Evolutionary conservation across 2,888 invertebrate genomes (phyloP).

Genomic region (Caenorhabditis imperialis): DNA sequence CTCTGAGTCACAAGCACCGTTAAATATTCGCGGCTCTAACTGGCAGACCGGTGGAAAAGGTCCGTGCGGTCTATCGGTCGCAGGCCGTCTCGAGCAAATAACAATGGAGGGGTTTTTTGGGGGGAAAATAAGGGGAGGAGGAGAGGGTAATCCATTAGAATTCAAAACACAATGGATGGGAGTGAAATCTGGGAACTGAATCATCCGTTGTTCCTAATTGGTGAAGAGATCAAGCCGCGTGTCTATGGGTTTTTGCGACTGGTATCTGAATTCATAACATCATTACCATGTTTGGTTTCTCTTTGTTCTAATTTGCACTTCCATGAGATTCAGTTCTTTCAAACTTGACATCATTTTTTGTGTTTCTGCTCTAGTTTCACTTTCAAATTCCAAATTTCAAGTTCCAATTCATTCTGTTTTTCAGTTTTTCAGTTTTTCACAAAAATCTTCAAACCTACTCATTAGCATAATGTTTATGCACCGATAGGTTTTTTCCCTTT

Average conservation of each 20-base stretch:
- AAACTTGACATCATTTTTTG: too few relatives aligned
- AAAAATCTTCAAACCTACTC: slow-evolving; percentile 4
- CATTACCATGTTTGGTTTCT: too few relatives aligned
- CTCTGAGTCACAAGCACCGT: slow-evolving; percentile 27
- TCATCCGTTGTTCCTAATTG: slow-evolving; percentile 33
- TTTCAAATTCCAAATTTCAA: too few relatives aligned
- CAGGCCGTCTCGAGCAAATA: slow-evolving; percentile 26
- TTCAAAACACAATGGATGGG: slow-evolving; percentile 22
- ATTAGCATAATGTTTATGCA: slow-evolving; percentile 35
- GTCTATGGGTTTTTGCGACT: too few relatives aligned
- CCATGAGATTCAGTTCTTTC: too few relatives aligned
- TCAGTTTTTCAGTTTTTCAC: neutral
- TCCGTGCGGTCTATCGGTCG: slow-evolving; percentile 12
- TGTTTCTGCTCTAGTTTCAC: too few relatives aligned
- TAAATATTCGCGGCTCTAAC: slow-evolving; percentile 34
- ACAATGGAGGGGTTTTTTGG: slow-evolving; percentile 27
- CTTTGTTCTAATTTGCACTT: too few relatives aligned
- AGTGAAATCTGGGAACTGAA: slow-evolving; percentile 16
- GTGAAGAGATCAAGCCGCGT: too few relatives aligned
- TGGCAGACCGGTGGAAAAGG: neutral
- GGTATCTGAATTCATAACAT: too few relatives aligned
- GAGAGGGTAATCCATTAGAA: slow-evolving; percentile 48
- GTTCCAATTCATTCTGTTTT: too few relatives aligned
- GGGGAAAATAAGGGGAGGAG: slow-evolving; percentile 6
- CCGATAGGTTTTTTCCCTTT: slow-evolving; percentile 7